Evolutionary conservation across 2,113 vertebrate species (phyloP), one percentile per base, ranked within the genome.

Genomic region (Xenopus laevis): DNA sequence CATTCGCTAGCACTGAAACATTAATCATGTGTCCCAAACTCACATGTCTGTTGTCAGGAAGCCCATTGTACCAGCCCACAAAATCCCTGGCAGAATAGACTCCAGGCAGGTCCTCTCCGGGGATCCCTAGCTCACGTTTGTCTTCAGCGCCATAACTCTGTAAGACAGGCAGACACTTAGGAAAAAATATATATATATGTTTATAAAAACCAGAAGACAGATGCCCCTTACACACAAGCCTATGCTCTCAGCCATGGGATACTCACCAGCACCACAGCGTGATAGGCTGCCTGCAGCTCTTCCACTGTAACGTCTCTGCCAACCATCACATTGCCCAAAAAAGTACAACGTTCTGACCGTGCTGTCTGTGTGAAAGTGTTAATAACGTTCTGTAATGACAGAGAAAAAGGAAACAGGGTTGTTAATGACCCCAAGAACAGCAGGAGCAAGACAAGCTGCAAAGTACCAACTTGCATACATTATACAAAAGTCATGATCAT

Each of bases 51-150:
- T 94, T 96, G 81, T 86, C 88, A 0, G 97, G 97, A 53, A 96
- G 81, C 17, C 97, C 97, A 0, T 99, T 99, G 86, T 98, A 99
- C 97, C 97, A 99, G 73, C 95, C 97, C n/a, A 99, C 97, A 0
- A 99, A 97, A 6, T 93, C 91, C 83, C 95, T 92, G 13, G 97
- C 97, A 0, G 97, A 90, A 63, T 94, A 86, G 10, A 98, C 94
- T 0, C 95, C 95, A 0, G 80, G 59, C 17, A 99, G 79, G 17
- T 91, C 80, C 82, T 98, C 95, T 0, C 96, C 96, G 0, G 94
- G 92, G 17, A 99, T 90, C 0, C 86, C 93, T 81, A 98, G 82
- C 0, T 77, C 84, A 2, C 79, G 87, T 73, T 90, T 96, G 7
- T 90, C 94, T 78, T 98, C 96, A 0, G 97, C 97, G 16, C 97